Evolutionary conservation across 2,113 vertebrate genomes (phyloP), one percentile per base, ranked within the genome.

Genomic region (Nyctereutes procyonoides): DNA sequence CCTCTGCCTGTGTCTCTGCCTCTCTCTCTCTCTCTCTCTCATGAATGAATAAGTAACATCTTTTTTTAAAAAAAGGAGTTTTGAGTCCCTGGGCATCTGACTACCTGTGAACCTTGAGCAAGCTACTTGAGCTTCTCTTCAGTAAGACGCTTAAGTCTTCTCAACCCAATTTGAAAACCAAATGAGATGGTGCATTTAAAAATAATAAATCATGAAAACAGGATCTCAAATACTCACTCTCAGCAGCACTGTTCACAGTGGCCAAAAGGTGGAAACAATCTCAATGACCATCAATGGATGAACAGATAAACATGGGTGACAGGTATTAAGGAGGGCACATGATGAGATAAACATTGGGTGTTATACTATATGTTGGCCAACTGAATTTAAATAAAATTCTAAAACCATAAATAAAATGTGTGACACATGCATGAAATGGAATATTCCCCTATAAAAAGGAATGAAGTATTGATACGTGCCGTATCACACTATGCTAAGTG

Each of bases 121-220:
- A 93, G 24, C 58, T 43, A 76, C 14, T 95, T 24, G 73, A 84
- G 26, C 55, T 81, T 69, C 15, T 73, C 95, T 10, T 79, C 69
- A 51, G 69, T 71, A 43, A 92, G 73, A 81, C 56, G 76, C 14
- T 92, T 93, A 80, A 6, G 30, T 90, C 55, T 71, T 85, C 51
- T 89, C 63, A 88, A 83, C 24, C 10, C 51, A 62, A 65, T 55
- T 32, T 79, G 84, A 92, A 92, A 88, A 93, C 9, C 9, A 88
- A 91, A 90, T 69, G 76, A 77, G 48, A 53, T 43, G 38, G 9
- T 85, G 51, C 28, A 94, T 74, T 56, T 62, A 58, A 95, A 96
- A 87, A 60, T 17, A 92, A 60, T 26, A 51, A 81, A 20, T 35
- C 32, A n/a, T 12, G 53, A 53, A 74, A 95, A 55, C 22, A 88